Evolutionary conservation across 2,797 vertebrate species (phyloP).

Genomic region (Taenioides sp.): DNA sequence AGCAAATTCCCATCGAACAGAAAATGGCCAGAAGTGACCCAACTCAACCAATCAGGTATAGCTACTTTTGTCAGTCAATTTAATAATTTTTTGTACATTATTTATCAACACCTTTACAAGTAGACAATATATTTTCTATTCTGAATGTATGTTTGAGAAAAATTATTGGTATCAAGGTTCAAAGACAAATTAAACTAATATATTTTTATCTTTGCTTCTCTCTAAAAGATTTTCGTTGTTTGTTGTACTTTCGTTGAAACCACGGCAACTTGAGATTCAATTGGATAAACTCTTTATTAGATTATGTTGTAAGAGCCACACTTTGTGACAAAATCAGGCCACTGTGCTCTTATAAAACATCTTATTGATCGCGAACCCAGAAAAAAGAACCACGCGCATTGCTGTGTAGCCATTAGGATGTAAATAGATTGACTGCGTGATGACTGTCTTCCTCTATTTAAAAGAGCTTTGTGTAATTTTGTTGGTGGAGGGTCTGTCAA

Average conservation of each 20-base stretch:
- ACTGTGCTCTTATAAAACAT: background rate
- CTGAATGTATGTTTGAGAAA: no score
- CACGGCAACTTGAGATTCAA: background rate
- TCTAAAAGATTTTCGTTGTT: background rate
- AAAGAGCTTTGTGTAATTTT: no score
- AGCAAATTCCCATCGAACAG: constrained; percentile 98
- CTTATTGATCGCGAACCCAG: background rate
- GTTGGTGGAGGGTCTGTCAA: no score
- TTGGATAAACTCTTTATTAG: background rate
- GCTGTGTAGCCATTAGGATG: background rate
- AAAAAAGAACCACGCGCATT: background rate
- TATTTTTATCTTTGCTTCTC: no score
- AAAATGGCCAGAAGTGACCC: constrained; percentile 95
- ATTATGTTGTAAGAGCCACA: background rate
- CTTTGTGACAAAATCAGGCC: background rate
- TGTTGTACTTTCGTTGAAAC: background rate
- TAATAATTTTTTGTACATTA: background rate
- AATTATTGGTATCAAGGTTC: no score
- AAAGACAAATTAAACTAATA: no score
- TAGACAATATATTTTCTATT: no score
- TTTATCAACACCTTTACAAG: no score
- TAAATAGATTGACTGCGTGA: background rate
- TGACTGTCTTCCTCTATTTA: background rate
- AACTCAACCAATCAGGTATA: constrained; percentile 91
- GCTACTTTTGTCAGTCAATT: background rate